A percentile compares a stretch with the other conserved stretches of the same genome.
Conservation (phyloP, 2,888 invertebrate species). For the Linnaemya vulpina region DNA sequence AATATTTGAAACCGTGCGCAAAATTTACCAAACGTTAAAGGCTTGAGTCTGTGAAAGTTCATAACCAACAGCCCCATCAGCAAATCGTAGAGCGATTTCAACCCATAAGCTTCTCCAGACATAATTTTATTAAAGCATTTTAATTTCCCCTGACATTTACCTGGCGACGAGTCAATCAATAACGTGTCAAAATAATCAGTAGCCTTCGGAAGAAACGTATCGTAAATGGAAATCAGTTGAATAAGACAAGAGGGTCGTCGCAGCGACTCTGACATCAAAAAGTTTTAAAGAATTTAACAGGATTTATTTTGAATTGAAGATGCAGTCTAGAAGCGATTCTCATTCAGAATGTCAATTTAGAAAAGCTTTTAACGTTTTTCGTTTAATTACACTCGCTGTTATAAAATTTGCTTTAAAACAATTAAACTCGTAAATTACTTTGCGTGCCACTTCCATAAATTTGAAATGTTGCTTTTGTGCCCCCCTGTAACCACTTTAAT, state of each 20-base stretch:
- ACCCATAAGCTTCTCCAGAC: conserved; percentile 18
- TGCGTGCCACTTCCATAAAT: conserved; percentile 20
- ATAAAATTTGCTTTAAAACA: conserved; percentile 4
- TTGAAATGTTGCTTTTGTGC: conserved; percentile 24
- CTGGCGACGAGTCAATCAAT: conserved; percentile 35
- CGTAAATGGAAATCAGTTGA: conserved; percentile 9
- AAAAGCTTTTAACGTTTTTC: neutral
- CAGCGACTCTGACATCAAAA: neutral
- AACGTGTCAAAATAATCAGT: neutral
- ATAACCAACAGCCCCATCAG: conserved; percentile 21
- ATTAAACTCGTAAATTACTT: conserved; percentile 14
- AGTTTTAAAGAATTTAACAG: too few relatives aligned
- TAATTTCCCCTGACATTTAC: conserved; percentile 40
- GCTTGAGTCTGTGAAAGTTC: conserved; percentile 11
- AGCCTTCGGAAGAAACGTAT: neutral
- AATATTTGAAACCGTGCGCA: too few relatives aligned
- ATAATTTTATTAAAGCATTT: conserved; percentile 20
- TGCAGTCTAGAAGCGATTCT: neutral
- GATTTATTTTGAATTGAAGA: neutral
- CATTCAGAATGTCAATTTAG: neutral
- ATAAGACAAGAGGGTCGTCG: neutral
- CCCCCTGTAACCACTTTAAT: conserved; percentile 38
- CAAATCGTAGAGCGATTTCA: conserved; percentile 4
- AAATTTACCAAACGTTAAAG: neutral
- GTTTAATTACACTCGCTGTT: neutral